Evolutionary conservation across 2,113 vertebrate species (phyloP), one percentile per base, ranked within the genome.

Genomic region (Pithys albifrons): DNA sequence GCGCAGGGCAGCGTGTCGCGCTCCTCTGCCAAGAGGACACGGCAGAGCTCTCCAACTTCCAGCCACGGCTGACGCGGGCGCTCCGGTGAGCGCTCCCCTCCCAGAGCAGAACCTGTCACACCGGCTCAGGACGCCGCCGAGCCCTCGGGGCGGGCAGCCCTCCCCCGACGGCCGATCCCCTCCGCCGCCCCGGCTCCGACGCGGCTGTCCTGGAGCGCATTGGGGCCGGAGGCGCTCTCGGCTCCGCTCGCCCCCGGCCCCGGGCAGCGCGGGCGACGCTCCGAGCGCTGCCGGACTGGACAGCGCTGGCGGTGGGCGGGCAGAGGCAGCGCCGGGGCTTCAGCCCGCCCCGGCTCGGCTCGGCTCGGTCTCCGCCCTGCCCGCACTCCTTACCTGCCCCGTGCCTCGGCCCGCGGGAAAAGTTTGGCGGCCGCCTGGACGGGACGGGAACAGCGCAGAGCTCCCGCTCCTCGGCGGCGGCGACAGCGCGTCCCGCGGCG

Each of bases 21-120:
- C 78, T 57, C 9, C 61, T 5, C 7, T 6, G 15, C 0, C 2
- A 3, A 10, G 19, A 13, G n/a, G 8, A 19, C 52, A 12, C 3
- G 14, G 33, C 2, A 24, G 13, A 62, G 52, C 91, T 33, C 59
- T 45, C 33, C 74, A 54, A 45, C 89, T 58, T 52, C 54, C 5
- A 28, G 12, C 46, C 41, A 19, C 3, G 29, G 45, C 76, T 46
- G 39, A 11, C 25, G 6, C 20, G 16, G 75, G n/a, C 61, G 28
- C 62, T 69, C 52, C 81, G 72, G 33, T 67, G 24, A 8, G 37
- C 39, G 49, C 49, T 12, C 52, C 27, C 18, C 55, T 46, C 39
- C 17, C 55, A 57, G 55, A 71, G 45, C 64, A 55, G 55, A 71
- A 83, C 62, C 33, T 5, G n/a, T 69, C 66, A n/a, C 54, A 31